These are phyloP conservation scores for Acronicta psi DNA, from an alignment of 2,888 invertebrate species.

Conservation along the genomic window DNA sequence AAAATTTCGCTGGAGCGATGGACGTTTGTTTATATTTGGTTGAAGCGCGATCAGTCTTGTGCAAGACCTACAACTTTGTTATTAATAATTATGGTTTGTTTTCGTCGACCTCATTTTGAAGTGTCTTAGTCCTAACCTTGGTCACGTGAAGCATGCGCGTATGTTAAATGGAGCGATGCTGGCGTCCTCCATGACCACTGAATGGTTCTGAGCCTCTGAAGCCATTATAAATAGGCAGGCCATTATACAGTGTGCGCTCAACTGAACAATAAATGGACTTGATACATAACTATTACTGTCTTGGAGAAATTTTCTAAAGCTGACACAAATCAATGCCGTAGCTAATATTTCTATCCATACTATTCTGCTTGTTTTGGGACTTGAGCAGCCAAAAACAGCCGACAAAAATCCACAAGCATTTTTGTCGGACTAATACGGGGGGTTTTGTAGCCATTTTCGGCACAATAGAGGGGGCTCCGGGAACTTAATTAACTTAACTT, in stretches of 20 bases:
- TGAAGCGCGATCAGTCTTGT: conserved; percentile 17
- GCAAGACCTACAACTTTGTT: conserved; percentile 19
- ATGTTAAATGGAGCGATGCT: conserved; percentile 81
- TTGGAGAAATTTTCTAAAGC: conserved; percentile 49
- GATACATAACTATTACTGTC: conserved; percentile 47
- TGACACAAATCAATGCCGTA: conserved; percentile 19
- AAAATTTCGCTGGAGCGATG: conserved; percentile 32
- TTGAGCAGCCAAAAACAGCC: too few species aligned
- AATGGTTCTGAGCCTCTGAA: conserved; percentile 72
- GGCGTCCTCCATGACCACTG: conserved; percentile 80
- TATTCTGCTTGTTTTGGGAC: too few species aligned
- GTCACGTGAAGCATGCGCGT: conserved; percentile 73
- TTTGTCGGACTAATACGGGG: too few species aligned
- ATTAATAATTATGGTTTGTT: conserved; percentile 34
- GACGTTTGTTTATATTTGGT: conserved; percentile 48
- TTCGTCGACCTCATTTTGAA: conserved; percentile 28
- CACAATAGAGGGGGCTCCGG: too few species aligned
- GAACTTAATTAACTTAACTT: too few species aligned
- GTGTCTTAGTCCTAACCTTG: conserved; percentile 63
- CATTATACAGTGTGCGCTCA: conserved; percentile 58
- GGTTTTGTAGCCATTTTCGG: too few species aligned
- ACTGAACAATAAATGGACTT: conserved; percentile 59
- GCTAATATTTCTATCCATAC: conserved; percentile 2
- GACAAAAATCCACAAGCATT: too few species aligned
- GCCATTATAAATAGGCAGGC: conserved; percentile 66